Conservation (phyloP, 2,113 vertebrate genomes). For the Patagioenas fasciata region DNA sequence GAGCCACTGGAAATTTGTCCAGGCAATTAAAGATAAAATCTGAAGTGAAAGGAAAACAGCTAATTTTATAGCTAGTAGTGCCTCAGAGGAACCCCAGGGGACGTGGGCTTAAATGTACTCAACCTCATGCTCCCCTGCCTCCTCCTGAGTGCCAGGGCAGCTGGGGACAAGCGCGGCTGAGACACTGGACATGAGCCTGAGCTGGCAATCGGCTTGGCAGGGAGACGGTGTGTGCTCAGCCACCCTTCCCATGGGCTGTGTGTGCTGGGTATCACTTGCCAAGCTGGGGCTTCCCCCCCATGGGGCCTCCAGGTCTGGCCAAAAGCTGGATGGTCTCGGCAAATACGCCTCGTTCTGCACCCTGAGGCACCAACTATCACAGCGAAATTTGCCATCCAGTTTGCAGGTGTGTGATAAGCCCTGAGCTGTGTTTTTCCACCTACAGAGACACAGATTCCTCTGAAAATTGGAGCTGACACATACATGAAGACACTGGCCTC, state of each 20-base stretch:
- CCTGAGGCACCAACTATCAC: not conserved
- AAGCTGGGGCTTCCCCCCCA: rapidly evolving
- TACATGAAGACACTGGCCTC: conserved; percentile 34
- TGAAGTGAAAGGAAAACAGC: not conserved
- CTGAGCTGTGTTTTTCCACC: not conserved
- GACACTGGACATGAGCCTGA: not conserved
- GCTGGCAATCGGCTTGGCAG: not conserved
- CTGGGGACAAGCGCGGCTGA: not conserved
- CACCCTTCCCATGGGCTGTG: not conserved
- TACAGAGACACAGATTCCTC: conserved; percentile 39
- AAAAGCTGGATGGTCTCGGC: not conserved
- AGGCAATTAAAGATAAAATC: not conserved
- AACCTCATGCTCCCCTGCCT: not conserved
- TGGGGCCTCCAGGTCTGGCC: no score
- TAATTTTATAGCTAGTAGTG: not conserved
- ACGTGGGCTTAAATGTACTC: not conserved
- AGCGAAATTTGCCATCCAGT: not conserved
- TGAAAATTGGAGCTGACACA: not conserved
- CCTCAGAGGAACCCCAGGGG: not conserved
- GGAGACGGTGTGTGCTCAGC: not conserved
- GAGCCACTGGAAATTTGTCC: not conserved
- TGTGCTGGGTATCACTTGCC: rapidly evolving
- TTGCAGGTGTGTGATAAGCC: not conserved
- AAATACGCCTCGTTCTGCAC: rapidly evolving
- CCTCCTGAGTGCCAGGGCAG: not conserved